Percentiles rank a stretch among this genome's conserved stretches.
These are phyloP conservation scores for Erythrolamprus reginae DNA, from an alignment of 2,113 vertebrate species.

Conservation along the genomic window DNA sequence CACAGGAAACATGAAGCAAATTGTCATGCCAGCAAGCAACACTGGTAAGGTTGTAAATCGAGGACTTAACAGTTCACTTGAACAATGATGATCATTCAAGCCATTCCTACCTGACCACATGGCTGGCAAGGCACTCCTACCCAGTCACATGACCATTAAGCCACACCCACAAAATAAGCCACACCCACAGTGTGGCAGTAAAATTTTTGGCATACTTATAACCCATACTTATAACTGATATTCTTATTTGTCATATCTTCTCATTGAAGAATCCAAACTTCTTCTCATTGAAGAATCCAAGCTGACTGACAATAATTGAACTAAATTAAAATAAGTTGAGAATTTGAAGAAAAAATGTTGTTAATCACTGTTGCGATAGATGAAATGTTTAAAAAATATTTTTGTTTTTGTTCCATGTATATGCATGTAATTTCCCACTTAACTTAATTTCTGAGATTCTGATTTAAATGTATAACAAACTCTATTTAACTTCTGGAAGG, in stretches of 20 bases:
- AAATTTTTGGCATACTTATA: too few species aligned
- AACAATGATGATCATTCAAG: too few species aligned
- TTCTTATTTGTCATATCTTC: neutral
- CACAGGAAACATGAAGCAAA: too few species aligned
- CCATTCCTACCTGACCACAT: too few species aligned
- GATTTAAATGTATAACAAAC: neutral
- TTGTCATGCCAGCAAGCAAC: too few species aligned
- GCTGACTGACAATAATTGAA: neutral
- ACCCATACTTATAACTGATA: neutral
- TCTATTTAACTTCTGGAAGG: neutral
- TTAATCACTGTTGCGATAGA: neutral
- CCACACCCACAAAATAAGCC: too few species aligned
- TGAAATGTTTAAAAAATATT: neutral
- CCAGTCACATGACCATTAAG: too few species aligned
- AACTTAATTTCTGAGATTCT: neutral
- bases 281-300: neutral
- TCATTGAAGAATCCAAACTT: neutral
- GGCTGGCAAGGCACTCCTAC: too few species aligned
- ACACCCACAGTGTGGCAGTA: too few species aligned
- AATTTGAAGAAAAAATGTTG: neutral
- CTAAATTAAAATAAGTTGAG: neutral
- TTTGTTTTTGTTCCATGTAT: neutral
- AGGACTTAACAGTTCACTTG: too few species aligned
- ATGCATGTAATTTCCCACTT: neutral
- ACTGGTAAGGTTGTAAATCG: too few species aligned